Evolutionary conservation across 2,113 vertebrate species (phyloP).

Genomic region (Gopherus evgoodei): DNA sequence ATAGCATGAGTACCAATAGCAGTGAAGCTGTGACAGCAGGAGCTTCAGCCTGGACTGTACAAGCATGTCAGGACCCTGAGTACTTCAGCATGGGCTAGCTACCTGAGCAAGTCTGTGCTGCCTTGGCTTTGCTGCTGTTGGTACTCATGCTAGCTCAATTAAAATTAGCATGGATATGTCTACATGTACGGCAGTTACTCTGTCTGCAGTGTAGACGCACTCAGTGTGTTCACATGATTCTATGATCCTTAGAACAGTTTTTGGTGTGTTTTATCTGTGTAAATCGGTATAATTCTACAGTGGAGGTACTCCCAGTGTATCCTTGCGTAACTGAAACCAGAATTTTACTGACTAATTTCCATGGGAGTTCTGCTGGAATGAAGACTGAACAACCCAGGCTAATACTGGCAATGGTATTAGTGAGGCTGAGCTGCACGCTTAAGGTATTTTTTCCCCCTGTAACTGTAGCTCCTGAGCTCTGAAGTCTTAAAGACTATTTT

Average conservation of each 20-base stretch:
- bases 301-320: background rate
- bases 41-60: background rate
- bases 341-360: background rate
- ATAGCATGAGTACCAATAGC: background rate
- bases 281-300: background rate
- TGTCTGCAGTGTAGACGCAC: background rate
- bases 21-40: background rate
- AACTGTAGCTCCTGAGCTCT: rapidly evolving
- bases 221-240: background rate
- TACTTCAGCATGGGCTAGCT: background rate
- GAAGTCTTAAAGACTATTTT: background rate
- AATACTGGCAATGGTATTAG: background rate
- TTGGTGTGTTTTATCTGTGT: rapidly evolving
- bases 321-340: background rate
- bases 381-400: background rate
- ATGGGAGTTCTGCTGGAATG: background rate
- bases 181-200: background rate
- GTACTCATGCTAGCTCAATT: background rate
- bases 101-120: background rate
- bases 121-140: background rate
- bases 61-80: background rate
- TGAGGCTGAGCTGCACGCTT: background rate
- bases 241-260: background rate
- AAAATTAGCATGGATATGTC: background rate
- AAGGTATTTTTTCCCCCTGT: too few relatives aligned